Conservation (phyloP, 2,113 vertebrate genomes). For the Muscicapa adusta region DNA sequence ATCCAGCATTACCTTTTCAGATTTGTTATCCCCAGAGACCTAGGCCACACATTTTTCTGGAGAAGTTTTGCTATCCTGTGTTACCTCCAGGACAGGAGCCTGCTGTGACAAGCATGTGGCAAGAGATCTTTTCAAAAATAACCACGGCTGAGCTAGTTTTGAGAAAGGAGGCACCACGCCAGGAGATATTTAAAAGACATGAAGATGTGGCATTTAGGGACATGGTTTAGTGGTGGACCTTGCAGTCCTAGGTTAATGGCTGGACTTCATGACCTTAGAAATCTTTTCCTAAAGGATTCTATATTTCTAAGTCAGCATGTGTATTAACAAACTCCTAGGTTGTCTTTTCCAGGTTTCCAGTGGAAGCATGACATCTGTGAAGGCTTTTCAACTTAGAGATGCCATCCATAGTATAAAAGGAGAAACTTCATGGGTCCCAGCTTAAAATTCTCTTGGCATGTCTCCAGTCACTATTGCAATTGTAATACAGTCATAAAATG, state of each 20-base stretch:
- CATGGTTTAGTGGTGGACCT: not conserved
- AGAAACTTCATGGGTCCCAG: not conserved
- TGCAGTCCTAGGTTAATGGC: not conserved
- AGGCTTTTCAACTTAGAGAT: not conserved
- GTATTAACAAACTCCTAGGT: not conserved
- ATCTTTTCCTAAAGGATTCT: not conserved
- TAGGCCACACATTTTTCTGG: not conserved
- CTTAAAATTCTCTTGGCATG: not conserved
- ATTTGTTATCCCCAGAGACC: not conserved
- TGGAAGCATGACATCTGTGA: not conserved
- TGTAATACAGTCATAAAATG: not conserved
- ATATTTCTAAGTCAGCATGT: not conserved
- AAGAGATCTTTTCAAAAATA: not conserved
- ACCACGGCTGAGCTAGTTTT: not conserved
- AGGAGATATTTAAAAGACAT: accelerated
- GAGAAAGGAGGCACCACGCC: not conserved
- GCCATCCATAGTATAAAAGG: not conserved
- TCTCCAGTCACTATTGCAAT: not conserved
- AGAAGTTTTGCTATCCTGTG: not conserved
- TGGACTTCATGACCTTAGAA: not conserved
- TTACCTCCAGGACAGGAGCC: not conserved
- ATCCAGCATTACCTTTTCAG: not conserved
- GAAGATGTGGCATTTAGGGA: not conserved
- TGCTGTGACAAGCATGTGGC: not conserved
- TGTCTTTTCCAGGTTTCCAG: not conserved